A percentile compares a stretch with the other conserved stretches of the same genome.
These are phyloP conservation scores for Lethrus apterus DNA, from an alignment of 1,140 invertebrate genomes.

Conservation along the genomic window DNA sequence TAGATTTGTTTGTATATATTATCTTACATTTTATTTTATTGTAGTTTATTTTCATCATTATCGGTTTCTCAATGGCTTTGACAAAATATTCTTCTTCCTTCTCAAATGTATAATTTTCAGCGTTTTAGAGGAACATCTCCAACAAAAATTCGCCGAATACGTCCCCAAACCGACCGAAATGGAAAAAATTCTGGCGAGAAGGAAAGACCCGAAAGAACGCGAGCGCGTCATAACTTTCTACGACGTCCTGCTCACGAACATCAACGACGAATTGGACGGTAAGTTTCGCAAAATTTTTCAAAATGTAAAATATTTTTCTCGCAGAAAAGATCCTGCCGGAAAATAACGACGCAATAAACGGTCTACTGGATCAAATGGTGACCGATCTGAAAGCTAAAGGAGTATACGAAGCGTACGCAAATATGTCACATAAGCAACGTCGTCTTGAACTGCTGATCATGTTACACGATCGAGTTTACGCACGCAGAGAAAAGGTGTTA, in stretches of 20 bases:
- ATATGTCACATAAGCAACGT: conserved; percentile 26
- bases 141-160: conserved; percentile 28
- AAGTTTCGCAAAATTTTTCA: conserved; percentile 3
- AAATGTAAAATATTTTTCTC: conserved; percentile 4
- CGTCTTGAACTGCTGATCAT: conserved; percentile 31
- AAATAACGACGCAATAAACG: conserved; percentile 32
- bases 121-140: conserved; percentile 28
- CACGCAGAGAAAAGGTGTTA: conserved; percentile 25
- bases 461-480: conserved; percentile 28
- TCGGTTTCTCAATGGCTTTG: no score
- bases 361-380: conserved; percentile 32
- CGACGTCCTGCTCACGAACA: conserved; percentile 37
- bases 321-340: conserved; percentile 20
- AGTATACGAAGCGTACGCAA: conserved; percentile 22
- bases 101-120: no score
- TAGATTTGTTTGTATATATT: no score
- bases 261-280: conserved; percentile 38
- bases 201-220: conserved; percentile 35
- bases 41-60: no score
- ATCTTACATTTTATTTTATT: no score
- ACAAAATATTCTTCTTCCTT: no score
- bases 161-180: conserved; percentile 34
- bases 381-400: conserved; percentile 31
- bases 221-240: conserved; percentile 37
- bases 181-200: conserved; percentile 34